Evolutionary conservation across 2,113 vertebrate genomes (phyloP).

Genomic region (Emberiza fucata): DNA sequence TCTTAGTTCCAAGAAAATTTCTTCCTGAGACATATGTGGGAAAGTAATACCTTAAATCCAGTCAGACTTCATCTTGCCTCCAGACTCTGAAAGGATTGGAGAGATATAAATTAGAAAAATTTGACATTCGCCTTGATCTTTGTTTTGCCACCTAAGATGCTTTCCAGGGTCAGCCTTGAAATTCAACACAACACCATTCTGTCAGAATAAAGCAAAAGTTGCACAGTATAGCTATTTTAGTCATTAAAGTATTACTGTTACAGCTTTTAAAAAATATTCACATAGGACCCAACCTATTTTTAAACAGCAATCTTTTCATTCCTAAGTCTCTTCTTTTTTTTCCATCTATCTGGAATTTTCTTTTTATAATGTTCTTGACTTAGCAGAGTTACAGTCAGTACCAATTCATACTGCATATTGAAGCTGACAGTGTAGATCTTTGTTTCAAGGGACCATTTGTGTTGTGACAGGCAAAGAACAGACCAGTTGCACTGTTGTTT

Average conservation of each 20-base stretch:
- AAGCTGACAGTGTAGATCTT: background rate
- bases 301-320: constrained; percentile 25
- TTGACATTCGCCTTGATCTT: constrained; percentile 18
- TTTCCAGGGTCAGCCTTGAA: constrained; percentile 45
- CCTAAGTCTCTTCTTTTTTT: background rate
- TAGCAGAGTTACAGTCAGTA: background rate
- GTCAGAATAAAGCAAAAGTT: constrained; percentile 19
- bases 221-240: constrained; percentile 1
- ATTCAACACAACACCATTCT: constrained; percentile 6
- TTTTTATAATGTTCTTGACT: background rate
- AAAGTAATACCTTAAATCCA: background rate
- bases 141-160: constrained; percentile 29
- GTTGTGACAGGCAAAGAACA: background rate
- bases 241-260: background rate
- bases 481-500: background rate
- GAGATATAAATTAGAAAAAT: constrained; percentile 18
- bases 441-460: background rate
- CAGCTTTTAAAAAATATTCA: background rate
- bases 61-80: background rate
- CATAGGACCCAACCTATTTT: background rate
- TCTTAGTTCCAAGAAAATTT: constrained; percentile 5
- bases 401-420: background rate
- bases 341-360: background rate
- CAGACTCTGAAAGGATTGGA: background rate
- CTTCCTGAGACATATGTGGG: background rate